phyloP scores from a whole-genome alignment of 2,797 vertebrate species.

The Darevskia nairensis region DNA sequence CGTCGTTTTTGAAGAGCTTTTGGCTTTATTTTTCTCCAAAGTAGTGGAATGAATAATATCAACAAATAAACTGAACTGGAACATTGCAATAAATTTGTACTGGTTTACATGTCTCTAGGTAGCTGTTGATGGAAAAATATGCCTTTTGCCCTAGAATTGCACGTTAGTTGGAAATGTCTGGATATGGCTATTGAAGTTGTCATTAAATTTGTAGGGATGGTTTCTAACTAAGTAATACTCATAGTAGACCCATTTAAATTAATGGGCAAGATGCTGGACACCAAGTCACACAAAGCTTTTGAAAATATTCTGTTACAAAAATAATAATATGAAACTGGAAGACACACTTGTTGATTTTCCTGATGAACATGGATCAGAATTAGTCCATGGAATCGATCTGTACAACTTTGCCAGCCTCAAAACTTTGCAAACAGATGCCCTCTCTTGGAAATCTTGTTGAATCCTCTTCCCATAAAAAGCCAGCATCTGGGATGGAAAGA shows the following conservation, averaged over 20 bases:
- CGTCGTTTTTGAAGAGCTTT: constrained; percentile 48
- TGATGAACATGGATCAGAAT: not conserved
- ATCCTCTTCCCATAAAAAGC: not conserved
- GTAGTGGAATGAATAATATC: constrained; percentile 67
- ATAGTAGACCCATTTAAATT: no score
- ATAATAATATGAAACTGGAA: constrained; percentile 50
- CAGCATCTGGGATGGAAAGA: not conserved
- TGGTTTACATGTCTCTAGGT: constrained; percentile 53
- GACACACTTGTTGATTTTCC: constrained; percentile 56
- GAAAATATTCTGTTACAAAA: constrained; percentile 33
- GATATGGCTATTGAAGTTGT: constrained; percentile 29
- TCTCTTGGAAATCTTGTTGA: not conserved
- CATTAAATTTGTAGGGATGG: constrained; percentile 42
- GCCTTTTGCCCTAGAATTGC: constrained; percentile 4
- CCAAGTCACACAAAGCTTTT: constrained; percentile 29
- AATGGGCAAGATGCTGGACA: not conserved
- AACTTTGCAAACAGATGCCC: not conserved
- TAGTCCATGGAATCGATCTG: not conserved
- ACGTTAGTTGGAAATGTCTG: constrained; percentile 52
- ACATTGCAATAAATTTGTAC: constrained; percentile 54
- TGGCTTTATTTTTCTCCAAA: constrained; percentile 67
- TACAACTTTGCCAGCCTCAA: not conserved
- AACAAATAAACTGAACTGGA: constrained; percentile 73
- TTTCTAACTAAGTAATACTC: not conserved
- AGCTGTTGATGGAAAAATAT: not conserved